A percentile compares a stretch with the other conserved stretches of the same genome.
phyloP scores from a whole-genome alignment of 1,140 invertebrate species.

The Hyphantria cunea region DNA sequence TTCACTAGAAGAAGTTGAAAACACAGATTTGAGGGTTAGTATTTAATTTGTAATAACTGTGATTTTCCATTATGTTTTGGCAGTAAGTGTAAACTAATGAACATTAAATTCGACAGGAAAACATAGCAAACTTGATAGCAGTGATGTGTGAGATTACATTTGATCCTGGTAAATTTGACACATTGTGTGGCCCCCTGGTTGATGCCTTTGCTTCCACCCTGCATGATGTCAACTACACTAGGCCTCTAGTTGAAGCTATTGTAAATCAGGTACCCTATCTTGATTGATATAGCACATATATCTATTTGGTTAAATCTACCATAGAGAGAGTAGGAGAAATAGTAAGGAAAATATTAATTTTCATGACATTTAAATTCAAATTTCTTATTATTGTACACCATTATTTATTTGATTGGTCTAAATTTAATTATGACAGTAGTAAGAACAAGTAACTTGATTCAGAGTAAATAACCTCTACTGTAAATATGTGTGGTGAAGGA shows the following conservation, averaged over 20 bases:
- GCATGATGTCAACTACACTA: conserved; percentile 78
- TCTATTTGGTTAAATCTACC: too few relatives aligned
- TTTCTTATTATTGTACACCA: too few relatives aligned
- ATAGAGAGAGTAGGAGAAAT: too few relatives aligned
- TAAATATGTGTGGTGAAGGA: too few relatives aligned
- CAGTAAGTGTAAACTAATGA: conserved; percentile 6
- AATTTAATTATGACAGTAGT: too few relatives aligned
- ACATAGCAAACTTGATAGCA: conserved; percentile 80
- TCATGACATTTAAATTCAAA: too few relatives aligned
- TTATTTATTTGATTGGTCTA: too few relatives aligned
- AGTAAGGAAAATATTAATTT: too few relatives aligned
- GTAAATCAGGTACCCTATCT: conserved; percentile 81
- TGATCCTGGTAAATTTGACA: conserved; percentile 83
- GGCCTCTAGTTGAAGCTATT: conserved; percentile 82
- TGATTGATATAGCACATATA: conserved; percentile 16
- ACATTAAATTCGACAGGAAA: conserved; percentile 59
- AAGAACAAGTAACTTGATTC: too few relatives aligned
- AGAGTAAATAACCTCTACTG: too few relatives aligned
- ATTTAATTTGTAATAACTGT: neutral
- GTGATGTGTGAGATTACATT: conserved; percentile 84
- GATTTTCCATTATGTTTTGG: neutral
- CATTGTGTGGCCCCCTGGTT: conserved; percentile 81
- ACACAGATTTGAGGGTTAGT: conserved; percentile 65
- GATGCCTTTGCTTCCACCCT: conserved; percentile 81
- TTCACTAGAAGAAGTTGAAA: conserved; percentile 66